phyloP scores from a whole-genome alignment of 2,797 vertebrate species.

The Bradypodion ventrale region DNA sequence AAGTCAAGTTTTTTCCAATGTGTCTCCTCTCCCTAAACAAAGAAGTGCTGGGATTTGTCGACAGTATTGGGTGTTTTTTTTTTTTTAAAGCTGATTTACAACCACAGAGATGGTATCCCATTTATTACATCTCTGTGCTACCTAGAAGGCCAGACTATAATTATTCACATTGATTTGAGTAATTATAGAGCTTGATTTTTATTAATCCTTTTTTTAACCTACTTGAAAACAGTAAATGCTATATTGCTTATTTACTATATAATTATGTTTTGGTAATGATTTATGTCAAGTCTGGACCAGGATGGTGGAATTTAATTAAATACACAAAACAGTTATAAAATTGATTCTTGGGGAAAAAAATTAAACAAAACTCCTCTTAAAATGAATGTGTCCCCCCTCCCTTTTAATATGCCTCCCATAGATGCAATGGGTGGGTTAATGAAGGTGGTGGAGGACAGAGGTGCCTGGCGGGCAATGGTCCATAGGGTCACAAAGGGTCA shows the following conservation, averaged over 20 bases:
- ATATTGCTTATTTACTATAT: constrained; percentile 36
- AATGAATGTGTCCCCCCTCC: too few species aligned
- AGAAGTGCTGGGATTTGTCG: background rate
- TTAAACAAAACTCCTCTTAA: constrained; percentile 1
- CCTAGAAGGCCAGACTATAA: constrained; percentile 25
- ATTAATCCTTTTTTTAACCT: constrained; percentile 34
- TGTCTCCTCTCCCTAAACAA: background rate
- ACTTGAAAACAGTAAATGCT: constrained; percentile 34
- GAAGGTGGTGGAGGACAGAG: too few species aligned
- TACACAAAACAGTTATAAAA: constrained; percentile 22
- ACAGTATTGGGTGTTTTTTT: too few species aligned
- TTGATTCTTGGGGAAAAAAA: background rate
- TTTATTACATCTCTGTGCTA: constrained; percentile 8
- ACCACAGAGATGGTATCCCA: background rate
- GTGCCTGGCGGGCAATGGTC: too few species aligned
- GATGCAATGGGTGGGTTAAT: too few species aligned
- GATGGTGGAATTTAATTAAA: constrained; percentile 39
- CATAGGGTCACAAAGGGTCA: too few species aligned
- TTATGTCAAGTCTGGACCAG: constrained; percentile 32
- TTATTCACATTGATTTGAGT: constrained; percentile 32
- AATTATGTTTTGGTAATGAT: constrained; percentile 45
- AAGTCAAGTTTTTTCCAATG: background rate
- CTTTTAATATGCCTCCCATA: too few species aligned
- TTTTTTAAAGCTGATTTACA: constrained; percentile 9
- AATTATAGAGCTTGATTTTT: constrained; percentile 37